Conservation (phyloP, 2,888 invertebrate genomes). For the Diloba caeruleocephala region DNA sequence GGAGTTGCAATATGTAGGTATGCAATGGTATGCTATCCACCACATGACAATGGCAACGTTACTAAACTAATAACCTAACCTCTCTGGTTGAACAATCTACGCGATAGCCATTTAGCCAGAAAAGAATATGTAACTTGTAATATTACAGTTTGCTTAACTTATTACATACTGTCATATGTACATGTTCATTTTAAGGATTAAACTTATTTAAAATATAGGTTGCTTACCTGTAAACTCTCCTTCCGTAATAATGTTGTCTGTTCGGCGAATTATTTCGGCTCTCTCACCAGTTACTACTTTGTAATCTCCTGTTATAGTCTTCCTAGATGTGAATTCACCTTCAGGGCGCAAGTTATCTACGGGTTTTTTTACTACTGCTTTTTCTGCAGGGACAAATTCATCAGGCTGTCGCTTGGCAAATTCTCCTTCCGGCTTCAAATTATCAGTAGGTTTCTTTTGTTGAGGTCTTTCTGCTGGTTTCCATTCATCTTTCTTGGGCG, state of each 20-base stretch:
- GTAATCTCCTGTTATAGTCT: constrained; percentile 88
- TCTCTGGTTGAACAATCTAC: too few species aligned
- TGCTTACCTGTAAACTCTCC: constrained; percentile 91
- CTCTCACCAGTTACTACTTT: constrained; percentile 90
- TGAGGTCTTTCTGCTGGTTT: constrained; percentile 79
- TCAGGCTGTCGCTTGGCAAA: constrained; percentile 77
- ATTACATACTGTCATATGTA: too few species aligned
- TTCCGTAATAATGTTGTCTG: constrained; percentile 91
- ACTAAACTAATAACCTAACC: too few species aligned
- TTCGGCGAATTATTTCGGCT: constrained; percentile 90
- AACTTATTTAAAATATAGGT: neutral
- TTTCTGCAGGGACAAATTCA: constrained; percentile 79
- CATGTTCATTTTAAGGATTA: too few species aligned
- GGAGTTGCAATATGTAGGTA: too few species aligned
- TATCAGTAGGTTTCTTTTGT: constrained; percentile 84
- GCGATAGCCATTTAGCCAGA: too few species aligned
- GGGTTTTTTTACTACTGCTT: constrained; percentile 63
- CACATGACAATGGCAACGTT: too few species aligned
- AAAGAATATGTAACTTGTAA: too few species aligned
- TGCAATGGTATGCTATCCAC: too few species aligned
- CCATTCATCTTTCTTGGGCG: constrained; percentile 82
- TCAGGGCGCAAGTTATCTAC: constrained; percentile 72
- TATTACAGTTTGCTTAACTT: too few species aligned
- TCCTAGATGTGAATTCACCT: constrained; percentile 88
- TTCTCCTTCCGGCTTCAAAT: constrained; percentile 87